phyloP scores from a whole-genome alignment of 2,888 invertebrate genomes.

The Listrodromus nycthemerus region DNA sequence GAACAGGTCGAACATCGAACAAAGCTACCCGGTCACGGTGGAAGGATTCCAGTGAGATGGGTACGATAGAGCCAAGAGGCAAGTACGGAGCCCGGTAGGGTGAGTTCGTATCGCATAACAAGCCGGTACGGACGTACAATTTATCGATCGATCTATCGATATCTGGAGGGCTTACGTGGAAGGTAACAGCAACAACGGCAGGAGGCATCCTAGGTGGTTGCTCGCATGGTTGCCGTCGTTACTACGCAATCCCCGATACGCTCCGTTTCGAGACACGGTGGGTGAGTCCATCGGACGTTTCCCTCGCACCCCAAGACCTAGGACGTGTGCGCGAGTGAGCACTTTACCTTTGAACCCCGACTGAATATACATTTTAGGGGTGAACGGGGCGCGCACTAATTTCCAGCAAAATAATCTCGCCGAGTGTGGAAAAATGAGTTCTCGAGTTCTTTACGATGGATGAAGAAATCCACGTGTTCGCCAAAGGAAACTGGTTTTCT shows the following conservation, averaged over 20 bases:
- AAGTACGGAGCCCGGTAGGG: background rate
- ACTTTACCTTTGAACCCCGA: constrained; percentile 56
- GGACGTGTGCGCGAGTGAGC: constrained; percentile 36
- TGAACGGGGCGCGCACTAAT: constrained; percentile 42
- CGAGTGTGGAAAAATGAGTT: constrained; percentile 26
- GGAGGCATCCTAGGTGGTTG: constrained; percentile 9
- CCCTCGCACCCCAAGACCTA: constrained; percentile 9
- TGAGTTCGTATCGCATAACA: constrained; percentile 31
- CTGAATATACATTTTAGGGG: constrained; percentile 57
- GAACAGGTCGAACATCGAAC: background rate
- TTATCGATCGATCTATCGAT: constrained; percentile 59
- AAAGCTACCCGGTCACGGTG: constrained; percentile 1
- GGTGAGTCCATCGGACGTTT: constrained; percentile 34
- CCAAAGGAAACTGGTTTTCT: constrained; percentile 15
- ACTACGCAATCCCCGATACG: constrained; percentile 34
- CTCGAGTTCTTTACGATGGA: constrained; percentile 31
- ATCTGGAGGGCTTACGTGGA: constrained; percentile 30
- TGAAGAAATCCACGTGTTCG: background rate
- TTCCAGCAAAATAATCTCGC: constrained; percentile 51
- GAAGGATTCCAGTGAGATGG: background rate
- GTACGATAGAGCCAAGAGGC: background rate
- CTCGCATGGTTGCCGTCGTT: constrained; percentile 52
- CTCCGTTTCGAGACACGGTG: constrained; percentile 26
- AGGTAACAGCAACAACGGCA: constrained; percentile 1
- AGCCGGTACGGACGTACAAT: constrained; percentile 42